Evolutionary conservation across 1,140 invertebrate species (phyloP), one percentile per base, ranked within the genome.

Genomic region (Neodiprion pinetum): DNA sequence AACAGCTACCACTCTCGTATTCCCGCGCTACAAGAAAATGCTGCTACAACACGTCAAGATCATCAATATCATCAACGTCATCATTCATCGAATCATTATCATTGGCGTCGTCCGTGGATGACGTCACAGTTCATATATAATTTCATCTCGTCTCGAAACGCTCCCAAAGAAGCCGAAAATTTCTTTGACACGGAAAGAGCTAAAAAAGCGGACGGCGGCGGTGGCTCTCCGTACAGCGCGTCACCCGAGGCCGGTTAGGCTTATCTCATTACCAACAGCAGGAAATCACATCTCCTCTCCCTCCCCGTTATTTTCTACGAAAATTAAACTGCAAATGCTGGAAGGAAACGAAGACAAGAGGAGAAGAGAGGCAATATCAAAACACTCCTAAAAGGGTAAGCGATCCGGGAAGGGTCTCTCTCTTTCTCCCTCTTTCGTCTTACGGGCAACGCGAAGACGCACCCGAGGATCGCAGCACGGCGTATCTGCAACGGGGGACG

Each of bases 181-280:
- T 40, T 72, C 67, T 17, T 70, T 17, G 72, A n/a, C 66, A 77
- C 21, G 61, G 10, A 50, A 53, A 40, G 72, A 67, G 61, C 67
- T 72, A 53, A 50, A 28, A 47, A 70, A 61, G 68, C 75, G 72
- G 79, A 76, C 70, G 72, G 71, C 71, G 79, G 66, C 66, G 76
- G 76, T 72, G 73, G 67, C 74, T 80, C 75, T 80, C 77, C 71
- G 68, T 75, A 81, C 80, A 79, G 78, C 74, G 68, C 65, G 76
- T 74, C 77, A 74, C 71, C 65, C 53, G 65, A 47, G 23, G 74
- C 53, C 72, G 68, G 68, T 71, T 72, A 72, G 73, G 72, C 76
- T 76, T 53, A 14, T 50, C 71, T 66, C 4, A 71, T 11, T 48
- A 53, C 53, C 21, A 65, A 74, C 4, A 12, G 3, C 11, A 61